Evolutionary conservation across 1,140 invertebrate genomes (phyloP).

Genomic region (Planococcus citri): DNA sequence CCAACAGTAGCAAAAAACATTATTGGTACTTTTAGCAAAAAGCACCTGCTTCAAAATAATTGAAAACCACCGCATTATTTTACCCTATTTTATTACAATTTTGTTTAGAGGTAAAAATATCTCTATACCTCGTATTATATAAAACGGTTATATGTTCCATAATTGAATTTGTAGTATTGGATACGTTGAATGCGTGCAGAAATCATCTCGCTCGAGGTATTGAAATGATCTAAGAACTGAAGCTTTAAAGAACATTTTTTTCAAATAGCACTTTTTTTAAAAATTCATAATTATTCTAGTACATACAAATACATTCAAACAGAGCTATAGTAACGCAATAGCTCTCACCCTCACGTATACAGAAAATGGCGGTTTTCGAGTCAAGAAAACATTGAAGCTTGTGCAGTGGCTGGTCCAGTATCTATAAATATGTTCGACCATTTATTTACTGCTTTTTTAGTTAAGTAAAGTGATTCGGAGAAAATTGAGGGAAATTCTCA

Average conservation of each 20-base stretch:
- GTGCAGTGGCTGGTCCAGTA: conserved; percentile 59
- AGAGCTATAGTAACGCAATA: conserved; percentile 44
- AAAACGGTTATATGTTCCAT: conserved; percentile 61
- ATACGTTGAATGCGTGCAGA: conserved; percentile 61
- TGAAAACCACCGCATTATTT: too few species aligned
- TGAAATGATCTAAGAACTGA: too few species aligned
- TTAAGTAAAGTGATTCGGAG: too few species aligned
- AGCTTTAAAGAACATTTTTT: too few species aligned
- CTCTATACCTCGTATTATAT: conserved; percentile 69
- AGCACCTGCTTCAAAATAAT: too few species aligned
- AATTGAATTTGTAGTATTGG: conserved; percentile 69
- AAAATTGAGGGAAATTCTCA: too few species aligned
- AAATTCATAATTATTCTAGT: conserved; percentile 13
- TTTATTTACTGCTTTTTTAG: conserved; percentile 64
- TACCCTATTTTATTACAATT: too few species aligned
- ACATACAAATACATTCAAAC: conserved; percentile 53
- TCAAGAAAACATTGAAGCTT: conserved; percentile 61
- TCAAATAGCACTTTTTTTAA: too few species aligned
- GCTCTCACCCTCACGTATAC: conserved; percentile 46
- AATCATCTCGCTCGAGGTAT: conserved; percentile 68
- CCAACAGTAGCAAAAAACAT: too few species aligned
- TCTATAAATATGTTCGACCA: conserved; percentile 74
- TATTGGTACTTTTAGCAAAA: too few species aligned
- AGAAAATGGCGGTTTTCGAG: conserved; percentile 78
- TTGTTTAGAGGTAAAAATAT: too few species aligned